Evolutionary conservation across 2,797 vertebrate genomes (phyloP).

Genomic region (Telmatherina bonti): DNA sequence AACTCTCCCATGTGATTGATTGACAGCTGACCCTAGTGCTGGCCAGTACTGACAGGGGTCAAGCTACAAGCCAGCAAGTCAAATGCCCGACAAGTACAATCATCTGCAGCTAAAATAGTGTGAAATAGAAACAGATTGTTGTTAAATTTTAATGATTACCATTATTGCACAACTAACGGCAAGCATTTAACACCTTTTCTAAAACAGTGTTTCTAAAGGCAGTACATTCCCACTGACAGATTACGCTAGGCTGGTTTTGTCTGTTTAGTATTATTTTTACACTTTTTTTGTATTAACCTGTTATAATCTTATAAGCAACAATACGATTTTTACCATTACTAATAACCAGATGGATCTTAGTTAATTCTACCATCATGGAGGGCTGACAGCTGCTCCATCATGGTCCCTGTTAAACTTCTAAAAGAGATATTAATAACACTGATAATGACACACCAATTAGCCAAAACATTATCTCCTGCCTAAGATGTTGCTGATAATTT

Average conservation of each 20-base stretch:
- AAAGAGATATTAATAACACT: background rate
- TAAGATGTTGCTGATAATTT: background rate
- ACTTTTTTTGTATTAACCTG: background rate
- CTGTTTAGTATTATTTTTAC: background rate
- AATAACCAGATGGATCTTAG: background rate
- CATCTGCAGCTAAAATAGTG: constrained; percentile 25
- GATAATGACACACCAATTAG: too few relatives aligned
- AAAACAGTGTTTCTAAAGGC: too few relatives aligned
- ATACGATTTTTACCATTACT: background rate
- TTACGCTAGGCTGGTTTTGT: too few relatives aligned
- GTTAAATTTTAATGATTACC: too few relatives aligned
- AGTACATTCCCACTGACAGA: too few relatives aligned
- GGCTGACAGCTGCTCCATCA: background rate
- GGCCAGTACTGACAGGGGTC: constrained; percentile 55
- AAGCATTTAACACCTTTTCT: too few relatives aligned
- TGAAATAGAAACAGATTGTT: background rate
- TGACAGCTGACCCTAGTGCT: constrained; percentile 46
- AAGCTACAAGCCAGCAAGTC: constrained; percentile 52
- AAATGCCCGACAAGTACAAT: constrained; percentile 41
- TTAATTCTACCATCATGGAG: background rate
- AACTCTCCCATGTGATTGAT: constrained; percentile 34
- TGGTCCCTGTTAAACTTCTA: background rate
- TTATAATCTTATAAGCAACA: background rate
- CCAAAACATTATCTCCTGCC: too few relatives aligned
- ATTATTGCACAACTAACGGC: too few relatives aligned